phyloP scores from a whole-genome alignment of 2,113 vertebrate species.

The Sorex fumeus region DNA sequence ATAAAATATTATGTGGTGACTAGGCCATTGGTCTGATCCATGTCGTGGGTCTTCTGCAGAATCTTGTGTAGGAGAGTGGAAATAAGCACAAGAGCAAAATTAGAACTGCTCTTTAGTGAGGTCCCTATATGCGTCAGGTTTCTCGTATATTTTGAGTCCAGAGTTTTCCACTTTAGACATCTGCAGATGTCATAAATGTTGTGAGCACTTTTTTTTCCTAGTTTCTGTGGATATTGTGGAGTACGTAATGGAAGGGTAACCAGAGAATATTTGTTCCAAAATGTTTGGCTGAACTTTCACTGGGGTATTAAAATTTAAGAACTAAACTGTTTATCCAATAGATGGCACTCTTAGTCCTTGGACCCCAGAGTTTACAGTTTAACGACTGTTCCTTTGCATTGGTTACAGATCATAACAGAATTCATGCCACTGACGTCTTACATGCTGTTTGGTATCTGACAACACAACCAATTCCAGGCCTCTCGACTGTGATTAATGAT shows the following conservation, averaged over 20 bases:
- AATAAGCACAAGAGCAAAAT: neutral
- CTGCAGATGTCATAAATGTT: neutral
- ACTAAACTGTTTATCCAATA: conserved; percentile 80
- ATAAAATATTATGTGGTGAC: neutral
- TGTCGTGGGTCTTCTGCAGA: neutral
- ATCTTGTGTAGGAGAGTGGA: neutral
- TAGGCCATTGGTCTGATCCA: neutral
- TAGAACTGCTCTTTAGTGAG: neutral
- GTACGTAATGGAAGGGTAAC: neutral
- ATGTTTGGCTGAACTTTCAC: neutral
- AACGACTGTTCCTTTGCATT: conserved; percentile 31
- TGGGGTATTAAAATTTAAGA: neutral
- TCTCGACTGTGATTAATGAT: conserved; percentile 93
- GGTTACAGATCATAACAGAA: conserved; percentile 96
- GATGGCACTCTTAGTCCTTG: conserved; percentile 85
- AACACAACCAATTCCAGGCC: conserved; percentile 96
- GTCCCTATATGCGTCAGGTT: neutral
- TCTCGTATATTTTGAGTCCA: neutral
- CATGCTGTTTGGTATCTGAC: conserved; percentile 99
- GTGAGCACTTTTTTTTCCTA: neutral
- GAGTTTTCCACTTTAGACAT: conserved; percentile 34
- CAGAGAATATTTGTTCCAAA: conserved; percentile 41
- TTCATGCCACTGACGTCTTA: conserved; percentile 98
- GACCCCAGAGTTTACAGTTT: neutral
- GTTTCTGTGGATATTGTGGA: neutral